These are phyloP conservation scores for Aphidius gifuensis DNA, from an alignment of 1,140 invertebrate species.

Conservation along the genomic window DNA sequence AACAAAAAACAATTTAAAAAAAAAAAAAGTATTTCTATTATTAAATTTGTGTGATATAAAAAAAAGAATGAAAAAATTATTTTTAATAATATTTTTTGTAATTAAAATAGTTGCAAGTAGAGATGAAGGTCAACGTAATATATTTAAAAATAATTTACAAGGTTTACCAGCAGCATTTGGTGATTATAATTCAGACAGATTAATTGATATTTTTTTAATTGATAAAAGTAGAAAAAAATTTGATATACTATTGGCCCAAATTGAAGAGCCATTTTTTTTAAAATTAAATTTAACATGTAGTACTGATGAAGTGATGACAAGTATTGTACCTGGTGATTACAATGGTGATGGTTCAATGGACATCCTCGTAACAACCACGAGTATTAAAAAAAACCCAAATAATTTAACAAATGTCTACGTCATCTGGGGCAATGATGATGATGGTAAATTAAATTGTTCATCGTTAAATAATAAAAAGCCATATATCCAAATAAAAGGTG, in stretches of 20 bases:
- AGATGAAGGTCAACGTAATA: conserved; percentile 61
- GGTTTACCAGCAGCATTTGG: conserved; percentile 89
- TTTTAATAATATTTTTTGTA: conserved; percentile 2
- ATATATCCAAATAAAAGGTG: conserved; percentile 64
- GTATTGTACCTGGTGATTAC: conserved; percentile 89
- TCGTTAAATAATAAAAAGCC: conserved; percentile 49
- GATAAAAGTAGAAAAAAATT: conserved; percentile 63
- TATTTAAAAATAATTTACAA: conserved; percentile 65
- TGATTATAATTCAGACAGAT: conserved; percentile 94
- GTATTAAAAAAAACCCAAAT: conserved; percentile 26
- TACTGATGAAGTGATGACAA: conserved; percentile 63
- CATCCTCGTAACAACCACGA: conserved; percentile 70
- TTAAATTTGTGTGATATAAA: neutral
- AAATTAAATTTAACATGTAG: conserved; percentile 58
- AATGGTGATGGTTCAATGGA: conserved; percentile 95
- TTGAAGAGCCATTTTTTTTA: conserved; percentile 73
- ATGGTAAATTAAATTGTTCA: conserved; percentile 64
- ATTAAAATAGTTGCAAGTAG: conserved; percentile 26
- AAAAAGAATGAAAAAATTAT: conserved; percentile 13
- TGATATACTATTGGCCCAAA: conserved; percentile 69
- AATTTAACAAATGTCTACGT: conserved; percentile 60
- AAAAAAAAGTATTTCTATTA: neutral
- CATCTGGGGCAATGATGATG: conserved; percentile 68
- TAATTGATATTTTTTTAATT: conserved; percentile 89
- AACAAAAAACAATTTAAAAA: neutral